Conservation (phyloP, 2,888 invertebrate species). For the Bruchidius siliquastri region DNA sequence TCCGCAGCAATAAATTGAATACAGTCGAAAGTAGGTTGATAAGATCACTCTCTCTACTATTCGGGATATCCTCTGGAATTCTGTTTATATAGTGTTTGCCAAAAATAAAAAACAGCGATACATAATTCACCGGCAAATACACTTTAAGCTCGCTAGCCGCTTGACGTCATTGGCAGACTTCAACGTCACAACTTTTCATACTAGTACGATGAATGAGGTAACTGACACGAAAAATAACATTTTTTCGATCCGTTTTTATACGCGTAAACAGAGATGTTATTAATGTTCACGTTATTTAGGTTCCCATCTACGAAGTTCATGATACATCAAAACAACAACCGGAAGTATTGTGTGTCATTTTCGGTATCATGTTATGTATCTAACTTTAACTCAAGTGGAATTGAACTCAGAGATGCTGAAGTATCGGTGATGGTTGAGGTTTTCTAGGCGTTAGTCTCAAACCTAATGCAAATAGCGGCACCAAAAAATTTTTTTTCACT, state of each 20-base stretch:
- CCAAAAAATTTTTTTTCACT: too few relatives aligned
- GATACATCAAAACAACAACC: background rate
- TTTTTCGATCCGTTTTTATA: background rate
- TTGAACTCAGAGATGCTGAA: too few relatives aligned
- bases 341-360: background rate
- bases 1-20: background rate
- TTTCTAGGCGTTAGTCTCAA: too few relatives aligned
- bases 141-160: background rate
- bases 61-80: background rate
- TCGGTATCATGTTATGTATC: background rate
- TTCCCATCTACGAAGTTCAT: background rate
- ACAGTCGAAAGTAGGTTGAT: background rate
- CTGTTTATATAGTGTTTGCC: background rate
- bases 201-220: background rate
- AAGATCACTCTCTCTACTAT: background rate
- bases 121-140: background rate
- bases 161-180: background rate
- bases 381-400: background rate
- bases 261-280: background rate
- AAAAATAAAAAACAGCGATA: background rate
- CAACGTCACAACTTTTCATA: background rate
- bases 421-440: too few relatives aligned
- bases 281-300: background rate
- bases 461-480: too few relatives aligned
- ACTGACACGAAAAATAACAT: background rate